Percentiles rank a stretch among this genome's conserved stretches.
phyloP scores from a whole-genome alignment of 2,113 vertebrate genomes.

The Seriola aureovittata region DNA sequence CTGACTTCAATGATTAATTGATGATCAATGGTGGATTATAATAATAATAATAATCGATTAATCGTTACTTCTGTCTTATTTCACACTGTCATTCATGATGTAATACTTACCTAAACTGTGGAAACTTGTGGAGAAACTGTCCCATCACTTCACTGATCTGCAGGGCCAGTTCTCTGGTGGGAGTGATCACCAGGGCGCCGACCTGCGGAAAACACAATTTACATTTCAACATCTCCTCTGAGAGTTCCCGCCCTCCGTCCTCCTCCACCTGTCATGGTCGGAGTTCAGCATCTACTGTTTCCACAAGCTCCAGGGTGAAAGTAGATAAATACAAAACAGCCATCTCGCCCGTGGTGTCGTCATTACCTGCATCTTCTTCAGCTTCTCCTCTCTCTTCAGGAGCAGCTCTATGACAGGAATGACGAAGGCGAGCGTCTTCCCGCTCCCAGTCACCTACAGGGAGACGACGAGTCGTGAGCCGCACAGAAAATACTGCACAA shows the following conservation, averaged over 20 bases:
- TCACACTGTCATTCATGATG: background rate
- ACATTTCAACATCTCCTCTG: background rate
- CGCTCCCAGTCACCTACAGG: conserved; percentile 94
- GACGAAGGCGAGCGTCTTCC: conserved; percentile 96
- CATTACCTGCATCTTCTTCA: conserved; percentile 93
- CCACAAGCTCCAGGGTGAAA: too few species aligned
- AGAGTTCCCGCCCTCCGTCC: background rate
- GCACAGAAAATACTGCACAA: too few species aligned
- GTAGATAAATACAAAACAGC: too few species aligned
- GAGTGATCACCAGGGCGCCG: conserved; percentile 94
- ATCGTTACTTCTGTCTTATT: background rate
- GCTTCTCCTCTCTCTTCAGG: conserved; percentile 90
- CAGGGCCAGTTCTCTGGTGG: conserved; percentile 93
- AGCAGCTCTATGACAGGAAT: conserved; percentile 95
- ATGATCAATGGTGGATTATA: too few species aligned
- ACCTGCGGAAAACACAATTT: conserved; percentile 81
- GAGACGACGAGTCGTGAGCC: background rate
- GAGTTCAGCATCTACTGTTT: background rate
- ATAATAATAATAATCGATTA: too few species aligned
- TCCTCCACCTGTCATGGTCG: too few species aligned
- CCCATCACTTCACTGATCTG: conserved; percentile 94
- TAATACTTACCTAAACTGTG: conserved; percentile 89
- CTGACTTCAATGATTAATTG: too few species aligned
- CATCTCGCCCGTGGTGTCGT: too few species aligned
- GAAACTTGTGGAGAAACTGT: conserved; percentile 89